A percentile compares a stretch with the other conserved stretches of the same genome.
Evolutionary conservation across 2,797 vertebrate species (phyloP).

Genomic region (Sphenodon punctatus): DNA sequence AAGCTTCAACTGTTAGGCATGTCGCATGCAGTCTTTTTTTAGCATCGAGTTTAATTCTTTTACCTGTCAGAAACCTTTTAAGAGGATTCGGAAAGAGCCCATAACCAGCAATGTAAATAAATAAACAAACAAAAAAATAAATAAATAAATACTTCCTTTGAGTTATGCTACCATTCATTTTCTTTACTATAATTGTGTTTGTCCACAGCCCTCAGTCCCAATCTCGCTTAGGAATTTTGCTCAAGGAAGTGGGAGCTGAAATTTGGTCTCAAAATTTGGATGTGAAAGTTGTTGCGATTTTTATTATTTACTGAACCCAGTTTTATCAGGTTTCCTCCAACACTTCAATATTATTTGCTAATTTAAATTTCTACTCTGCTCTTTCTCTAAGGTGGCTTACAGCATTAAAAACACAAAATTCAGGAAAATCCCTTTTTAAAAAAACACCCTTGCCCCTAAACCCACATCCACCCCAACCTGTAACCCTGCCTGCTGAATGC

Average conservation of each 20-base stretch:
- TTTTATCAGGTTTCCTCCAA: too few relatives aligned
- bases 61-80: not conserved
- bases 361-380: too few relatives aligned
- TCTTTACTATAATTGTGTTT: not conserved
- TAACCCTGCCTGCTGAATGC: too few relatives aligned
- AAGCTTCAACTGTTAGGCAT: not conserved
- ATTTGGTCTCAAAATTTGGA: not conserved
- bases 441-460: too few relatives aligned
- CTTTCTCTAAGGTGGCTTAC: too few relatives aligned
- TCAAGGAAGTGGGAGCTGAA: not conserved
- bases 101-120: not conserved
- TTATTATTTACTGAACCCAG: too few relatives aligned
- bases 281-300: too few relatives aligned
- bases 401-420: too few relatives aligned
- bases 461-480: too few relatives aligned
- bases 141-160: not conserved
- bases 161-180: not conserved
- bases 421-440: too few relatives aligned
- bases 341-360: too few relatives aligned
- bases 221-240: not conserved
- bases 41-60: not conserved
- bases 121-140: too few relatives aligned
- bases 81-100: not conserved
- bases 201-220: not conserved
- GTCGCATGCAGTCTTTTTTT: not conserved